Percentiles rank a stretch among this genome's conserved stretches.
Evolutionary conservation across 2,113 vertebrate genomes (phyloP).

Genomic region (Albula goreensis): DNA sequence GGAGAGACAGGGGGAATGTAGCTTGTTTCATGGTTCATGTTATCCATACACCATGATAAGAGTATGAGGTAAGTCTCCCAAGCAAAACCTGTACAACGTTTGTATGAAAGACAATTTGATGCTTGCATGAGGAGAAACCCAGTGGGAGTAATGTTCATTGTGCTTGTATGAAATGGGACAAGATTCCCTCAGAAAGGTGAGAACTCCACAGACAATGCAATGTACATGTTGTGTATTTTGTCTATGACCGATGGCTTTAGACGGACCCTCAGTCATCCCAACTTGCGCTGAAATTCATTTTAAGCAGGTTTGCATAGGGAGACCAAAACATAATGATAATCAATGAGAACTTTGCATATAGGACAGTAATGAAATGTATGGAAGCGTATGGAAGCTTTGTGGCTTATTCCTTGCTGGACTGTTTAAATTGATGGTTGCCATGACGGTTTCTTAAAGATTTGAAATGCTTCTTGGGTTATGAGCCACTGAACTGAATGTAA

Average conservation of each 20-base stretch:
- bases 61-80: not conserved
- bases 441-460: not conserved
- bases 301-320: not conserved
- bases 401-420: not conserved
- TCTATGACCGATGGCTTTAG: not conserved
- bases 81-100: not conserved
- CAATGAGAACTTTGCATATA: not conserved
- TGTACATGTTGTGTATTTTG: not conserved
- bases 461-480: not conserved
- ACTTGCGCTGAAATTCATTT: not conserved
- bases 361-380: not conserved
- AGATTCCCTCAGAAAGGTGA: not conserved
- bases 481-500: not conserved
- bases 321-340: not conserved
- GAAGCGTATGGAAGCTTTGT: not conserved
- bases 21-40: constrained; percentile 21
- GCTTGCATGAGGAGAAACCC: not conserved
- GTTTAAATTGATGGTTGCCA: not conserved
- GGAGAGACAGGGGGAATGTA: constrained; percentile 27
- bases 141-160: not conserved
- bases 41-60: not conserved
- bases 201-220: not conserved
- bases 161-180: not conserved
- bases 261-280: not conserved
- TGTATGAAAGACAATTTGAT: not conserved